Evolutionary conservation across 2,888 invertebrate genomes (phyloP).

Genomic region (Lepidocyrtoides sp.): DNA sequence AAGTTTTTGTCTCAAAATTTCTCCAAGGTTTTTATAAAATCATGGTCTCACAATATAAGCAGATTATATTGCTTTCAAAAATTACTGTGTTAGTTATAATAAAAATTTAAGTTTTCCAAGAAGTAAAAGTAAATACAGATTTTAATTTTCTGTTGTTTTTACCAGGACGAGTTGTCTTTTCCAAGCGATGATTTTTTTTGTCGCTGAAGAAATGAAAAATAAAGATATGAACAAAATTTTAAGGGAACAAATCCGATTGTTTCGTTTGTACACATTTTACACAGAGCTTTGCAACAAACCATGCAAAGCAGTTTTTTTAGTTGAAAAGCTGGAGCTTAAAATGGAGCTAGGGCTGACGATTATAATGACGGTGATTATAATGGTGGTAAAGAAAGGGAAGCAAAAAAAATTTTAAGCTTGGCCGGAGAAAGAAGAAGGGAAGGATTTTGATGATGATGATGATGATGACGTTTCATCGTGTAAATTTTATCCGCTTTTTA

Average conservation of each 20-base stretch:
- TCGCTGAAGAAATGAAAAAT: too few relatives aligned
- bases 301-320: too few relatives aligned
- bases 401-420: not conserved
- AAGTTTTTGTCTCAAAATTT: too few relatives aligned
- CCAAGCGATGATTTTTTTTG: too few relatives aligned
- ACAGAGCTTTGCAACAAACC: not conserved
- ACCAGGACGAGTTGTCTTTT: too few relatives aligned
- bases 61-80: too few relatives aligned
- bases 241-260: not conserved
- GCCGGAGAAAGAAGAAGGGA: not conserved
- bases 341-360: not conserved
- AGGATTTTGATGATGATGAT: not conserved
- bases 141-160: not conserved
- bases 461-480: not conserved
- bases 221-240: constrained; percentile 16
- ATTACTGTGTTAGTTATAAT: too few relatives aligned
- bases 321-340: not conserved
- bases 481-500: constrained; percentile 54
- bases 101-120: too few relatives aligned
- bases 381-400: not conserved
- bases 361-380: not conserved
- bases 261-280: not conserved
- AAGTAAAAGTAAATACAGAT: too few relatives aligned
- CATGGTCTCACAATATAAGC: too few relatives aligned
- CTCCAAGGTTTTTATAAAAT: too few relatives aligned